phyloP scores from a whole-genome alignment of 1,140 invertebrate genomes.

The Telenomus remus region DNA sequence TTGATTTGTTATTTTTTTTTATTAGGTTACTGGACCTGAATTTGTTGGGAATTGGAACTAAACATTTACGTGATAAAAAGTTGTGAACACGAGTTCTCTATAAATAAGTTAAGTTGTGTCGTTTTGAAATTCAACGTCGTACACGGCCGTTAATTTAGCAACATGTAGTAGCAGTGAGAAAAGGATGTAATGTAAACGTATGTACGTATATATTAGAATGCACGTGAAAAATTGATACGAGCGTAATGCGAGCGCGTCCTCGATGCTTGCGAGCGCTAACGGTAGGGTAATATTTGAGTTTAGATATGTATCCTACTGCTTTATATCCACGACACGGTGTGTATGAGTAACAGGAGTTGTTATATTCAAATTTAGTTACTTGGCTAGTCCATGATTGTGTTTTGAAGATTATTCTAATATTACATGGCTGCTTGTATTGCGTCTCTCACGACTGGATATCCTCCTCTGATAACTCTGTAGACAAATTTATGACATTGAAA shows the following conservation, averaged over 20 bases:
- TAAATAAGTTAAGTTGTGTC: conserved; percentile 6
- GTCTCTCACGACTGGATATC: conserved; percentile 60
- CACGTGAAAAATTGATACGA: conserved; percentile 42
- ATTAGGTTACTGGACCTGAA: no score
- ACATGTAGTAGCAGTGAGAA: conserved; percentile 13
- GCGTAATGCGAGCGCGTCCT: conserved; percentile 42
- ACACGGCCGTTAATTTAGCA: conserved; percentile 18
- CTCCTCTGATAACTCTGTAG: conserved; percentile 21
- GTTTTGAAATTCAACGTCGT: conserved; percentile 7
- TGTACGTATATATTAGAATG: conserved; percentile 46
- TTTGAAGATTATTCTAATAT: conserved; percentile 68
- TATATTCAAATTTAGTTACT: conserved; percentile 73
- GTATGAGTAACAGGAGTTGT: conserved; percentile 66
- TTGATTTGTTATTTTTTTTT: no score
- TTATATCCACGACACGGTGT: conserved; percentile 62
- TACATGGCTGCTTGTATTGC: conserved; percentile 49
- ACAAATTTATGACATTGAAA: conserved; percentile 33
- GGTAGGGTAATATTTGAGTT: conserved; percentile 38
- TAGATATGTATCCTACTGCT: conserved; percentile 70
- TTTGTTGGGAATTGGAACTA: no score
- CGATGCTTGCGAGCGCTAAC: conserved; percentile 39
- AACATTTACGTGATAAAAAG: not conserved
- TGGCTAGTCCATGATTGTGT: conserved; percentile 69
- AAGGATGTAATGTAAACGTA: conserved; percentile 35
- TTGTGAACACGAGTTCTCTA: not conserved